Evolutionary conservation across 1,140 invertebrate species (phyloP).

Genomic region (Drosophila dunni): DNA sequence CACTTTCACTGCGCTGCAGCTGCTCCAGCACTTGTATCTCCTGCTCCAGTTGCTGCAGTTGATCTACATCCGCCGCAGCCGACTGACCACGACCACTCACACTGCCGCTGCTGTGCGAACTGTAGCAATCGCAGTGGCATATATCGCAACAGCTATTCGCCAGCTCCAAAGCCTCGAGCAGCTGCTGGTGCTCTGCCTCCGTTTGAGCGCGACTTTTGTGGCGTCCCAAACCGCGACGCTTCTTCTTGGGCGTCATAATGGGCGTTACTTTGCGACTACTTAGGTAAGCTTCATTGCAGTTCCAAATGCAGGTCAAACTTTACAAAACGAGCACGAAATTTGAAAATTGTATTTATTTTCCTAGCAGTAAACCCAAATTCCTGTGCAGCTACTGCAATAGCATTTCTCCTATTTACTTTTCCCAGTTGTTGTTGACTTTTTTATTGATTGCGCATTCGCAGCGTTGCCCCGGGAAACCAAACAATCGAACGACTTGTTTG

Average conservation of each 20-base stretch:
- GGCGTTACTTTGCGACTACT: not conserved
- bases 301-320: slow-evolving; percentile 57
- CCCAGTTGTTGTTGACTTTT: slow-evolving; percentile 65
- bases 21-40: slow-evolving; percentile 59
- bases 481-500: slow-evolving; percentile 6
- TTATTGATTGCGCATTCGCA: slow-evolving; percentile 58
- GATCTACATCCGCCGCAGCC: slow-evolving; percentile 18
- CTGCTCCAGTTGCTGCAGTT: slow-evolving; percentile 60
- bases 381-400: slow-evolving; percentile 46
- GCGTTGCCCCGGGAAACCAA: slow-evolving; percentile 57
- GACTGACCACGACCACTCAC: slow-evolving; percentile 34
- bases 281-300: slow-evolving; percentile 6
- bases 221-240: slow-evolving; percentile 49
- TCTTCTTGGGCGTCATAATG: slow-evolving; percentile 65
- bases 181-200: slow-evolving; percentile 60
- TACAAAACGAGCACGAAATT: slow-evolving; percentile 49
- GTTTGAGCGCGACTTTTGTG: slow-evolving; percentile 48
- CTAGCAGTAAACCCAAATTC: slow-evolving; percentile 69
- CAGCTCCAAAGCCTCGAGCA: slow-evolving; percentile 68
- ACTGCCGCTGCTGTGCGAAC: slow-evolving; percentile 67
- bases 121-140: slow-evolving; percentile 82
- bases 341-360: slow-evolving; percentile 39
- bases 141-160: slow-evolving; percentile 77
- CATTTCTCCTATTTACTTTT: slow-evolving; percentile 42
- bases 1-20: slow-evolving; percentile 55